Conservation (phyloP, 2,113 vertebrate genomes). For the Megaceryle maxima region DNA sequence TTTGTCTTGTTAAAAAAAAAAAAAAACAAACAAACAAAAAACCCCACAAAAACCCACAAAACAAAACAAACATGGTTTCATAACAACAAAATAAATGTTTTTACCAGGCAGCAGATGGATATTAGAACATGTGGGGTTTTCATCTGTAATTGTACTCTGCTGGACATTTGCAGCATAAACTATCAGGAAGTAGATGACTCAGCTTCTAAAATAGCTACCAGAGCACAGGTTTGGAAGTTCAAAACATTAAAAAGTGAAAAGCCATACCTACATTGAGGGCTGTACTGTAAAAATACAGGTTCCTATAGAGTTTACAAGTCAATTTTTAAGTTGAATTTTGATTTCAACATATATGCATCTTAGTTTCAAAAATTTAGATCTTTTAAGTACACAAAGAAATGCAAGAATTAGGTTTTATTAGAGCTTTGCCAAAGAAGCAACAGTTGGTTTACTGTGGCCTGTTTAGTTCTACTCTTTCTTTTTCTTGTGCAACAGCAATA, state of each 20-base stretch:
- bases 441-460: conserved; percentile 64
- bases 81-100: conserved; percentile 19
- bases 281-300: background rate
- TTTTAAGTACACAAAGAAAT: background rate
- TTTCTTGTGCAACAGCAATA: background rate
- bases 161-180: background rate
- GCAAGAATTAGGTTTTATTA: background rate
- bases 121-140: conserved; percentile 8
- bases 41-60: no score
- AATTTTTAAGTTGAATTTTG: background rate
- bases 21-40: background rate
- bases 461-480: background rate
- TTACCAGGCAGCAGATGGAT: background rate
- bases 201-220: background rate
- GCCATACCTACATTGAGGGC: background rate
- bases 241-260: background rate
- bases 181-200: background rate
- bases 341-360: background rate
- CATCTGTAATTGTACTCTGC: background rate
- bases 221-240: background rate
- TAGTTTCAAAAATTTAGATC: background rate
- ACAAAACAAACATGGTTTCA: background rate
- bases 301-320: background rate
- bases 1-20: background rate
- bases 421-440: conserved; percentile 52